These are phyloP conservation scores for Andrena camellia DNA, from an alignment of 2,888 invertebrate genomes.

Conservation along the genomic window DNA sequence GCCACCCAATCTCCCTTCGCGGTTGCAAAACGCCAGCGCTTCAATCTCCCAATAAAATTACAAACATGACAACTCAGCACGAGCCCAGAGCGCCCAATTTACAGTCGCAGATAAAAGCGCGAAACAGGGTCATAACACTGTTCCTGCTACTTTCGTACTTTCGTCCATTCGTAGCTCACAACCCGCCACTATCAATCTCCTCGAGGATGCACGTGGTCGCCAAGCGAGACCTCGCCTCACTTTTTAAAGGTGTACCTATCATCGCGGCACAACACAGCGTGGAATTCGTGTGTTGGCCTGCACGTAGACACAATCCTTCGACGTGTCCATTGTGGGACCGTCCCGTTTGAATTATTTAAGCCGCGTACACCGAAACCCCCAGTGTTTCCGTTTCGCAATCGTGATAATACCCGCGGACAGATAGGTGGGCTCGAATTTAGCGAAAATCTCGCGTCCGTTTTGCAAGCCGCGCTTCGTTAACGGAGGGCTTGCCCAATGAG, in stretches of 20 bases:
- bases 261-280: background rate
- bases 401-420: background rate
- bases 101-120: background rate
- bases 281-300: background rate
- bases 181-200: slow-evolving; percentile 12
- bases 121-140: slow-evolving; percentile 6
- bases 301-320: slow-evolving; percentile 55
- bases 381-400: slow-evolving; percentile 65
- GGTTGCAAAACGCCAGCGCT: background rate
- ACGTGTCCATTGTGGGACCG: slow-evolving; percentile 47
- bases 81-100: background rate
- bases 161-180: background rate
- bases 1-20: too few relatives aligned
- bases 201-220: slow-evolving; percentile 34
- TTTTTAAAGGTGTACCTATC: slow-evolving; percentile 53
- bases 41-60: background rate
- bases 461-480: slow-evolving; percentile 2
- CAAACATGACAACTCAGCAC: background rate
- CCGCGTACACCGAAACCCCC: slow-evolving; percentile 61
- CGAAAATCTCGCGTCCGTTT: slow-evolving; percentile 29
- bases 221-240: slow-evolving; percentile 72
- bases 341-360: slow-evolving; percentile 75
- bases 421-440: slow-evolving; percentile 17
- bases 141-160: background rate
- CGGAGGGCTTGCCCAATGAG: slow-evolving; percentile 14